Evolutionary conservation across 2,113 vertebrate species (phyloP), one percentile per base, ranked within the genome.

Genomic region (Tragelaphus imberbis): DNA sequence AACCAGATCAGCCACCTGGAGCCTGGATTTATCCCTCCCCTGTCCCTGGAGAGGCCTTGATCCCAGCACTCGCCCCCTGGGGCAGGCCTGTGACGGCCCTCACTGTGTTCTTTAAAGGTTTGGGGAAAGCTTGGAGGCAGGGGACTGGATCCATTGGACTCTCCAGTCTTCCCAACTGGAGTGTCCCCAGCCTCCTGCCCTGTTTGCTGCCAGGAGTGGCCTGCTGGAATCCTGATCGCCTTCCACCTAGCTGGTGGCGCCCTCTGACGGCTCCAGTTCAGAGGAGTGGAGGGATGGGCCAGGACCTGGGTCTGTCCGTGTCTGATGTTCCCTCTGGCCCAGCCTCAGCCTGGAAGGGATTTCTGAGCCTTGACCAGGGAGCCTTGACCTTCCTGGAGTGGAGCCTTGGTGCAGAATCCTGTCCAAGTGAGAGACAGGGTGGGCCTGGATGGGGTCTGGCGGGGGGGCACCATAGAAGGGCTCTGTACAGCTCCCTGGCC

Each of bases 31-130:
- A 2, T 5, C 53, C 55, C 56, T 16, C 28, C n/a, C 53, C 9
- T 27, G 53, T 59, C 49, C 21, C 23, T 5, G 44, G 75, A 30
- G 84, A 80, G 53, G 49, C 59, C 91, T 55, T 3, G 10, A 19
- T 14, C 0, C 1, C 9, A 59, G 23, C 17, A 2, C 58, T 51
- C 28, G 36, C 23, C 33, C 4, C 13, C 1, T 3, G 17, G 55
- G n/a, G 27, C 21, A 13, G 53, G 77, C 36, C 44, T 36, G 10
- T 12, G 0, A 8, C 27, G 5, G 58, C 12, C 19, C 53, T 25
- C 25, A 44, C 15, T 27, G 28, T 30, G 17, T 49, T 44, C 71
- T 65, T n/a, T 0, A 88, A 53, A 16, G 58, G 27, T 10, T 2
- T 58, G 63, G 58, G 51, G 51, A 82, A 33, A 55, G 44, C 55